Conservation (phyloP, 1,140 invertebrate species). For the Drosophila dunni region DNA sequence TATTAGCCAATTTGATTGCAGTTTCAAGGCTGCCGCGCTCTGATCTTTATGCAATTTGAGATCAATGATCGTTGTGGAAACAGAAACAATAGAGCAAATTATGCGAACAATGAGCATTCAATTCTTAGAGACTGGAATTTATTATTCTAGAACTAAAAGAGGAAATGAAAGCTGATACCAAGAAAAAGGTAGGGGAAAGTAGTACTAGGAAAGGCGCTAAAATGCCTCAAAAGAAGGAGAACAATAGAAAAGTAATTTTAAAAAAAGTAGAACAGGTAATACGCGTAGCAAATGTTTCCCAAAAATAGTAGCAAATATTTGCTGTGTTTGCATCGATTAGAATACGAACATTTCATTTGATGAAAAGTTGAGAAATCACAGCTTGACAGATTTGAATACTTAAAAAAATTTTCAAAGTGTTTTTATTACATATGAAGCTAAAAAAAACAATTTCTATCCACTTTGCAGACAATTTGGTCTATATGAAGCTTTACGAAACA, state of each 20-base stretch:
- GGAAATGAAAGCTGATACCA: conserved; percentile 3
- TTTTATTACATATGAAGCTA: too few species aligned
- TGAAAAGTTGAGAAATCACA: too few species aligned
- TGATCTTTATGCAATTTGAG: conserved; percentile 24
- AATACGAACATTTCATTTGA: too few species aligned
- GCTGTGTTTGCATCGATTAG: too few species aligned
- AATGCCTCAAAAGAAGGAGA: neutral
- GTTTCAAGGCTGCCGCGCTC: conserved; percentile 50
- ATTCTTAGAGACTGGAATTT: neutral
- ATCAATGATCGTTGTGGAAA: conserved; percentile 28
- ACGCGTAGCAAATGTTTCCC: too few species aligned
- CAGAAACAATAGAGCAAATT: conserved; percentile 30
- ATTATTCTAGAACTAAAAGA: neutral
- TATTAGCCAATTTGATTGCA: conserved; percentile 10
- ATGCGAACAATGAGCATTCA: conserved; percentile 9
- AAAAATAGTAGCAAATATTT: too few species aligned
- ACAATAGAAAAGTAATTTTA: neutral
- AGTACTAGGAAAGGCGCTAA: neutral
- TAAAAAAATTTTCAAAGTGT: too few species aligned
- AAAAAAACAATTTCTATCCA: neutral
- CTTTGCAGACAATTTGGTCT: neutral
- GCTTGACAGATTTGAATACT: too few species aligned
- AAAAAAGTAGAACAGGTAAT: neutral
- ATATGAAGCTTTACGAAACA: conserved; percentile 3
- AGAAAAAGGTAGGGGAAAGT: neutral